phyloP scores from a whole-genome alignment of 2,888 invertebrate species.

The Saturnia pavonia region DNA sequence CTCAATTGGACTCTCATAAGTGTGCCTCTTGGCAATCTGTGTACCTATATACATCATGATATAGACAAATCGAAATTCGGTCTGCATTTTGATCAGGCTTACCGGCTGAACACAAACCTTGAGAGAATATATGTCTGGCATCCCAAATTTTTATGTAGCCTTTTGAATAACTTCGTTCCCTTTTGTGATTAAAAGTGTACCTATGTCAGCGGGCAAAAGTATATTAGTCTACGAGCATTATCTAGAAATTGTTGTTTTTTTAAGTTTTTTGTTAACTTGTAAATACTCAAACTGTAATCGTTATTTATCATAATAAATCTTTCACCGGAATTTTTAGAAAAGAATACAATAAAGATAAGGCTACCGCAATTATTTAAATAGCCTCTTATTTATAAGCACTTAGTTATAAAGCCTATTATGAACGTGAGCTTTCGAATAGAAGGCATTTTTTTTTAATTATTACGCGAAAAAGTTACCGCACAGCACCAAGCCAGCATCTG shows the following conservation, averaged over 20 bases:
- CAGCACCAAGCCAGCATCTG: no score
- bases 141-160: not conserved
- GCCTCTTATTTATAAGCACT: not conserved
- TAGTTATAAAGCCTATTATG: no score
- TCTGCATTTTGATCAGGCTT: conserved; percentile 10
- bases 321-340: not conserved
- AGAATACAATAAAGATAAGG: not conserved
- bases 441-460: no score
- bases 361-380: not conserved
- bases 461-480: no score
- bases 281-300: not conserved
- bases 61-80: not conserved
- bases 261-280: not conserved
- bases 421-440: no score
- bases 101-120: not conserved
- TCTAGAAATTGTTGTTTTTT: not conserved
- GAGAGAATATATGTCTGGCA: conserved; percentile 1
- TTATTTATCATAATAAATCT: not conserved
- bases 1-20: not conserved
- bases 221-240: not conserved
- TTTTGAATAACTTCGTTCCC: not conserved
- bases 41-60: not conserved
- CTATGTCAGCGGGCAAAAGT: no score
- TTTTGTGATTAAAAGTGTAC: not conserved
- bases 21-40: not conserved